Base-by-base conservation (phyloP, 92 coral and sea anemone genomes). In the Hydrozoanthus gracilis region DNA sequence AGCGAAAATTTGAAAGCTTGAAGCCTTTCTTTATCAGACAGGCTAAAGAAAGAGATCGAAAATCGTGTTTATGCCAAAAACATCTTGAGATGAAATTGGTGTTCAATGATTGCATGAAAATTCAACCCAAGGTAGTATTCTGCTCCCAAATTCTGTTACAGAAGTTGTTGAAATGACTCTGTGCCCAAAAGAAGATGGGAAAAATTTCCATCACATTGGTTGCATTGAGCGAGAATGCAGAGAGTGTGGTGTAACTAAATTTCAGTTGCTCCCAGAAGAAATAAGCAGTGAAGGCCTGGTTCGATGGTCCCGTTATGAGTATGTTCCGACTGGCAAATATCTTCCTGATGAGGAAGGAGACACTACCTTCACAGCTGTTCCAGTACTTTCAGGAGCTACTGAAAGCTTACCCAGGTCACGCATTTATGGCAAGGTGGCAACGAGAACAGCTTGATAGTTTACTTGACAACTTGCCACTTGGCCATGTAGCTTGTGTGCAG, bases 161-260 rank as follows among this genome's bases (percentile, higher is more conserved):
- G 87, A 87, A 49, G 58, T 70, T 10, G 82, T 55, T 3, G 87
- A 88, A 11, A 51, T 72, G 75, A 88, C 90, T 12, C 66, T 79
- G 9, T 80, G 90, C 56, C 75, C 73, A 8, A 80, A 88, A 50
- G 62, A 80, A 54, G 76, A 80, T 6, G 54, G 82, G 3, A 60
- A 8, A 15, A 16, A 7, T 7, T 80, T 4, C 73, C 90, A 87
- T 67, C 12, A 9, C 8, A 16, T 80, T 18, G 46, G 71, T 14
- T 80, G 86, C 44, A 4, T 79, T 44, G 86, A 79, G 44, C 27
- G 83, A 51, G 27, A 20, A 56, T 87, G 90, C 47, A 45, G 13
- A 5, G 44, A 52, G 12, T 87, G 90, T 87, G 88, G 61, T 1
- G 71, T 85, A 9, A 45, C 35, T n/a, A 73, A 48, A 39, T 73